A percentile compares a stretch with the other conserved stretches of the same genome.
phyloP scores from a whole-genome alignment of 2,797 vertebrate genomes.

The Cynodonichthys magdalenae region DNA sequence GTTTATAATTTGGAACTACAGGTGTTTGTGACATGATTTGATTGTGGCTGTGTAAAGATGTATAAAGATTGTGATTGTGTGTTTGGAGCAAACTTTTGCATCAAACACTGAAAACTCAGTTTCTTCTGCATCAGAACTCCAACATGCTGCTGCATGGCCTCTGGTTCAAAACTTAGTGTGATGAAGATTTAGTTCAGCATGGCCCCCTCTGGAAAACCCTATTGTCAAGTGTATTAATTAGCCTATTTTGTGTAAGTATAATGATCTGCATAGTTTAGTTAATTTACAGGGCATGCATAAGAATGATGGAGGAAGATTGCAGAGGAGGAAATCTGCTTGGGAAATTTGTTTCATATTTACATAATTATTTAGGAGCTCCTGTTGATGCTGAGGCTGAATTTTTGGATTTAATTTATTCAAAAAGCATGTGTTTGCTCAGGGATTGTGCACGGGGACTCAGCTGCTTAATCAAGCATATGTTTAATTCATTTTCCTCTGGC shows the following conservation, averaged over 20 bases:
- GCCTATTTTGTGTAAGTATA: slow-evolving; percentile 80
- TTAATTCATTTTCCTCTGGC: slow-evolving; percentile 73
- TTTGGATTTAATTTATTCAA: slow-evolving; percentile 73
- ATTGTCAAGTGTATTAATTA: slow-evolving; percentile 83
- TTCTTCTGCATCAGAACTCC: slow-evolving; percentile 22
- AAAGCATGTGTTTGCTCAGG: slow-evolving; percentile 69
- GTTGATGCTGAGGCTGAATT: slow-evolving; percentile 60
- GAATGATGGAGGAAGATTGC: slow-evolving; percentile 70
- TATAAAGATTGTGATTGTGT: too few relatives aligned
- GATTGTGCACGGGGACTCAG: slow-evolving; percentile 70
- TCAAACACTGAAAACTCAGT: slow-evolving; percentile 21
- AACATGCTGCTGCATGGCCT: slow-evolving; percentile 52
- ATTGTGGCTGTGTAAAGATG: too few relatives aligned
- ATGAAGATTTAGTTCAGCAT: slow-evolving; percentile 73
- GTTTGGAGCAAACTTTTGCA: neutral
- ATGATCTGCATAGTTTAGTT: slow-evolving; percentile 78
- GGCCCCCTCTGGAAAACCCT: slow-evolving; percentile 59
- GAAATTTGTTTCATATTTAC: slow-evolving; percentile 81
- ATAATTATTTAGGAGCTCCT: slow-evolving; percentile 75
- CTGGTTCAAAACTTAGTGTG: slow-evolving; percentile 60
- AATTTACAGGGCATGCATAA: slow-evolving; percentile 74
- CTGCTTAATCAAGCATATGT: slow-evolving; percentile 77
- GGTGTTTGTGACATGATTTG: too few relatives aligned
- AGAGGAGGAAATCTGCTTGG: slow-evolving; percentile 75
- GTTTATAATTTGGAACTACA: too few relatives aligned